Evolutionary conservation across 2,113 vertebrate genomes (phyloP), one percentile per base, ranked within the genome.

Genomic region (Prolemur simus): DNA sequence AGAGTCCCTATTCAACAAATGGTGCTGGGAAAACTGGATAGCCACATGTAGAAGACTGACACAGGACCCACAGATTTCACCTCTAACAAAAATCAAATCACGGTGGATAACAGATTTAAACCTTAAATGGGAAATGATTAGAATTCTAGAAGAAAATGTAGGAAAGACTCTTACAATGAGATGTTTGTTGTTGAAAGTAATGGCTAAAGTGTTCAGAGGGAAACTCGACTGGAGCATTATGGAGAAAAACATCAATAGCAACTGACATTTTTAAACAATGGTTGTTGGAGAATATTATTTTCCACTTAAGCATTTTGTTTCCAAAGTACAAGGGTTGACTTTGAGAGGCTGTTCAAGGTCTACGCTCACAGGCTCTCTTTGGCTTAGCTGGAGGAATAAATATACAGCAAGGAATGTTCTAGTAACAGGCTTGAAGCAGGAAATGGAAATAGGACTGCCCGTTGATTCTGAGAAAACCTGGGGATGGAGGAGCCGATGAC

Each of bases 401-500:
- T 64, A 64, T 14, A 27, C 34, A 7, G 58, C 56, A 73, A 64
- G 4, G 27, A 49, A 68, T 8, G 4, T 37, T n/a, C 32, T 42
- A n/a, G 29, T 8, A 68, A 58, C 21, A 7, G 25, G 12, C 8
- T 60, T 74, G 45, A 37, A 54, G 39, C 29, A 49, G 7, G 47
- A 80, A 87, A 56, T 20, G 47, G 20, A 49, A 7, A 3, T 15
- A 11, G 5, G 20, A 14, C 6, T 9, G 3, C 20, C 2, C 25
- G 8, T 1, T 1, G 11, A 64, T 45, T 32, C 45, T 73, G 63
- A 73, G 27, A 56, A 56, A 11, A 20, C 21, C 25, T 39, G 27
- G 32, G 34, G 2, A n/a, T 2, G 18, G 8, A 9, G 8, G 20
- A 47, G 17, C 23, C 8, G 6, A 34, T 3, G 37, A 37, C 0